These are phyloP conservation scores for Marisa cornuarietis DNA, from an alignment of 1,140 invertebrate species.

Conservation along the genomic window DNA sequence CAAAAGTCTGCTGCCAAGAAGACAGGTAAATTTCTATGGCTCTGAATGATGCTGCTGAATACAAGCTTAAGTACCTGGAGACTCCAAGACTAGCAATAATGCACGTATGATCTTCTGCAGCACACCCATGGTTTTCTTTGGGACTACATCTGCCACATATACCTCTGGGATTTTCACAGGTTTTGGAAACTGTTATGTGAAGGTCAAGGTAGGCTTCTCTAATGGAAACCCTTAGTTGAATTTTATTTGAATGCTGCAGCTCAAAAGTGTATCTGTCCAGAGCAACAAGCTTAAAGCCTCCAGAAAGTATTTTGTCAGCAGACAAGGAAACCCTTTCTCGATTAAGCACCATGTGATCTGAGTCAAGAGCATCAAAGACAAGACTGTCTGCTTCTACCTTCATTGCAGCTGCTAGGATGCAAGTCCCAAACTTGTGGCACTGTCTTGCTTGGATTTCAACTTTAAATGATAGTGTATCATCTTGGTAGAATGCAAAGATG, in stretches of 20 bases:
- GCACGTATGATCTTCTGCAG: neutral
- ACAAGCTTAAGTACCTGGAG: neutral
- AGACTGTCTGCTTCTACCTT: constrained; percentile 5
- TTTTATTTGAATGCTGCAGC: neutral
- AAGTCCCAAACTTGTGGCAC: constrained; percentile 28
- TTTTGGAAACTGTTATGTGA: constrained; percentile 5
- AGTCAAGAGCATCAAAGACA: constrained; percentile 11
- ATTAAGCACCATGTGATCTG: neutral
- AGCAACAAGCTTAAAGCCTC: constrained; percentile 3
- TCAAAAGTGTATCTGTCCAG: constrained; percentile 17
- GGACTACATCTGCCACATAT: constrained; percentile 19
- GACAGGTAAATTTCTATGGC: constrained; percentile 3
- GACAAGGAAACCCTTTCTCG: neutral
- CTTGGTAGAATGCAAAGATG: constrained; percentile 28
- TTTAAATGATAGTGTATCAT: neutral
- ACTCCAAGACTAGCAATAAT: constrained; percentile 6
- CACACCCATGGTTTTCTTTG: neutral
- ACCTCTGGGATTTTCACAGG: neutral
- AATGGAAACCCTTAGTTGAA: neutral
- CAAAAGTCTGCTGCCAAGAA: constrained; percentile 2
- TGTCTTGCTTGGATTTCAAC: constrained; percentile 26
- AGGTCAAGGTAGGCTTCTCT: constrained; percentile 22
- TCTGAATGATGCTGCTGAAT: neutral
- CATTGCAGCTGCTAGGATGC: constrained; percentile 28
- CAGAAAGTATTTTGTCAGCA: neutral